These are phyloP conservation scores for Brachionus paranguensis DNA, from an alignment of 1,140 invertebrate genomes.

Conservation along the genomic window DNA sequence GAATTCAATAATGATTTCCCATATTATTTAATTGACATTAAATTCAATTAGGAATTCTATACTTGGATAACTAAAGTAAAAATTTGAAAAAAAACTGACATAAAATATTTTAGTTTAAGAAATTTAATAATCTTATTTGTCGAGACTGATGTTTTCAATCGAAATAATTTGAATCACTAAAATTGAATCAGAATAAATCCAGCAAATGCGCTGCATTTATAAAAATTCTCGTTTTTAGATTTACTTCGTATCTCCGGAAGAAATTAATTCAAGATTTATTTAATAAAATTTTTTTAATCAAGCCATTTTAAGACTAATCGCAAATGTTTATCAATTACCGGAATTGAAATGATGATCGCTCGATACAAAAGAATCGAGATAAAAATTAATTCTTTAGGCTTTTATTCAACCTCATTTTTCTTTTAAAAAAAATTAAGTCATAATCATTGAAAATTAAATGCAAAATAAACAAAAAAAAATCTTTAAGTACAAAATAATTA, in stretches of 20 bases:
- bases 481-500: background rate
- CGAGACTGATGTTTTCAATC: background rate
- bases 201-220: background rate
- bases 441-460: background rate
- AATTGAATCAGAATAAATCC: background rate
- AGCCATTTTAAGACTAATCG: background rate
- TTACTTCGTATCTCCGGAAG: background rate
- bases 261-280: background rate
- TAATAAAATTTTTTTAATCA: background rate
- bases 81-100: background rate
- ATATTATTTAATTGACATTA: background rate
- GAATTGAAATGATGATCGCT: background rate
- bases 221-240: background rate
- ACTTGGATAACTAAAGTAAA: background rate
- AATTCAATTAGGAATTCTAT: background rate
- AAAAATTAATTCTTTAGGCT: background rate
- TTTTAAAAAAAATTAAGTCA: background rate
- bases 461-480: background rate
- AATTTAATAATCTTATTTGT: background rate
- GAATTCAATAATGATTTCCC: background rate
- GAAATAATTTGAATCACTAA: too few relatives aligned
- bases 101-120: background rate
- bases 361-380: background rate
- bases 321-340: background rate
- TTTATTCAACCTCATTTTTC: background rate